These are phyloP conservation scores for Nomada lathburiana DNA, from an alignment of 2,888 invertebrate species.

Conservation along the genomic window DNA sequence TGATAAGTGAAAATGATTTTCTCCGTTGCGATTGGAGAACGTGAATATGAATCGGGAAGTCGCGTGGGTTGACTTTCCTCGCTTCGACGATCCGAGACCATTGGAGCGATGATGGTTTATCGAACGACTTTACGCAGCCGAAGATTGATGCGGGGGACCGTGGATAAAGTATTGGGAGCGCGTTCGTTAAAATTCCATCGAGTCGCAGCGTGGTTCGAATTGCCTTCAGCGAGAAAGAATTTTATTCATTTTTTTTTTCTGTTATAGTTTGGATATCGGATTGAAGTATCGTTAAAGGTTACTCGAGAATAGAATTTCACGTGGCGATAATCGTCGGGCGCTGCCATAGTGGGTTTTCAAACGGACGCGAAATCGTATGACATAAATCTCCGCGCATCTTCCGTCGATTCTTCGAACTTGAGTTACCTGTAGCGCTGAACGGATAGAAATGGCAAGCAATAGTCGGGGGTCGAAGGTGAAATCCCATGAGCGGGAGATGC, in stretches of 20 bases:
- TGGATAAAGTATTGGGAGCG: conserved; percentile 24
- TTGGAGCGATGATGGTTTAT: conserved; percentile 47
- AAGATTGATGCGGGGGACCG: conserved; percentile 11
- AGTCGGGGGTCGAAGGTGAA: conserved; percentile 62
- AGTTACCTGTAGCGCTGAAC: conserved; percentile 21
- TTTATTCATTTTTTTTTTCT: background rate
- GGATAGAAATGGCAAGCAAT: conserved; percentile 49
- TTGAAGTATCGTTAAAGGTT: background rate
- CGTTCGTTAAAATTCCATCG: conserved; percentile 45
- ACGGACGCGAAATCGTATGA: conserved; percentile 21
- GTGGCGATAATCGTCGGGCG: background rate
- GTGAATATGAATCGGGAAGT: conserved; percentile 7
- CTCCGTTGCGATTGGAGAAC: background rate
- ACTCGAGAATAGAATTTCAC: background rate
- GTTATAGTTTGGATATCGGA: background rate
- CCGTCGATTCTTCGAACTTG: conserved; percentile 31
- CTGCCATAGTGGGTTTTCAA: background rate
- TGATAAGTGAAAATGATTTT: background rate
- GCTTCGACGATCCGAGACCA: conserved; percentile 24
- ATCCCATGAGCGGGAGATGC: conserved; percentile 51
- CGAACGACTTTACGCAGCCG: background rate
- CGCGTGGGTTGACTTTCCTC: conserved; percentile 38
- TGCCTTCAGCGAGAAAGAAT: conserved; percentile 7
- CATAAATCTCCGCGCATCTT: conserved; percentile 34
- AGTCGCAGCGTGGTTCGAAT: background rate